phyloP scores from a whole-genome alignment of 2,888 invertebrate species.

The Agonopterix subpropinquella region DNA sequence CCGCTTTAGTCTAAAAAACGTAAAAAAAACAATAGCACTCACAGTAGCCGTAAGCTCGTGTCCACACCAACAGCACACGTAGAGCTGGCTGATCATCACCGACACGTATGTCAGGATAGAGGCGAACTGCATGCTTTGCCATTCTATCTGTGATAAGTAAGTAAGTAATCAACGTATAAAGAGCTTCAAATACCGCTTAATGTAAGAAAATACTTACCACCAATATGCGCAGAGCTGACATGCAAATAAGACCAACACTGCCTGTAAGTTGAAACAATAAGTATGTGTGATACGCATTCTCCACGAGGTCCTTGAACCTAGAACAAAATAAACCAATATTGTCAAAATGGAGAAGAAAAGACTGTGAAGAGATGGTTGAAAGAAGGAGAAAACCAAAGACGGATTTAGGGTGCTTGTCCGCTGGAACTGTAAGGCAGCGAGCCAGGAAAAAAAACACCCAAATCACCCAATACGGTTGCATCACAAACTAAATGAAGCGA shows the following conservation, averaged over 20 bases:
- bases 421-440: too few species aligned
- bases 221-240: slow-evolving; percentile 55
- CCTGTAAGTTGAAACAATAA: slow-evolving; percentile 71
- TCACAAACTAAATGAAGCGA: too few species aligned
- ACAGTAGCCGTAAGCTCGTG: slow-evolving; percentile 66
- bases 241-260: slow-evolving; percentile 63
- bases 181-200: too few species aligned
- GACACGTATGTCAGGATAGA: slow-evolving; percentile 52
- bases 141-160: slow-evolving; percentile 56
- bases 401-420: too few species aligned
- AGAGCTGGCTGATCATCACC: slow-evolving; percentile 69
- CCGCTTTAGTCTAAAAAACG: not conserved
- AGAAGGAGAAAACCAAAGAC: too few species aligned
- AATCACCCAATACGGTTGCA: too few species aligned
- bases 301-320: slow-evolving; percentile 61
- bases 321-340: slow-evolving; percentile 12
- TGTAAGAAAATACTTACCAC: slow-evolving; percentile 30
- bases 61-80: slow-evolving; percentile 73
- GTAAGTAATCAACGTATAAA: too few species aligned
- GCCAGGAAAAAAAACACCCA: too few species aligned
- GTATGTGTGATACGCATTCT: slow-evolving; percentile 64
- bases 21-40: slow-evolving; percentile 13
- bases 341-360: too few species aligned
- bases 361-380: too few species aligned
- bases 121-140: slow-evolving; percentile 60